Base-by-base conservation (phyloP, 2,113 vertebrate genomes). In the Fulmarus glacialis region DNA sequence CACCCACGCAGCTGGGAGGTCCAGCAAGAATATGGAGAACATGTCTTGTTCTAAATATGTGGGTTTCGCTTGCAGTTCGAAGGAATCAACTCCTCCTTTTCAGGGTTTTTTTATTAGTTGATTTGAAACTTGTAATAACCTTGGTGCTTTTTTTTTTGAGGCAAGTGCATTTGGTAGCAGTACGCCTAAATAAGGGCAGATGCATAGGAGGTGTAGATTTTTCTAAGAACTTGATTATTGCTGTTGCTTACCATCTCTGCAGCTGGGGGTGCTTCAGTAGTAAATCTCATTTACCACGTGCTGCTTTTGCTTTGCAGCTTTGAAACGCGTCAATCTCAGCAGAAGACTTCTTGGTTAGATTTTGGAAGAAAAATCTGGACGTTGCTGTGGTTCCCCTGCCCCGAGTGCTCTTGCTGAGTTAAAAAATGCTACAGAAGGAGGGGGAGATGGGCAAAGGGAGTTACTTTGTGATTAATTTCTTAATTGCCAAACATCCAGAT, bases 401-500 rank as follows among this genome's bases (percentile, higher is more conserved):
- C 80, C 3, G 1, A 19, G 1, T 60, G 30, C 45, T 60, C 40
- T n/a, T 16, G 0, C 64, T 71, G 94, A 22, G 30, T 72, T 81
- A 42, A 50, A 3, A 72, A 93, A 30, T 13, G 19, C 53, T 43
- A 0, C 36, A 40, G 64, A n/a, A 62, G 78, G 83, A 53, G 34
- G 34, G 59, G 47, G 11, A 53, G 43, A 14, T 50, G 59, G 48
- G 45, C 21, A 83, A 27, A 75, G 53, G 67, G 89, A 75, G 60
- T 91, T 60, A 68, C 15, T 89, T 89, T 17, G 45, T 70, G 87
- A 71, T 89, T 71, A 60, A 70, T 92, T 97, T 82, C 48, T 82
- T 82, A 70, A 73, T 71, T 93, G 68, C 36, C 34, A 2, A 29
- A 12, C 34, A 68, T 73, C 62, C 88, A 87, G 63, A 62, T 84